Conservation (phyloP, 2,888 invertebrate species). For the Drosophila sordidapex region DNA sequence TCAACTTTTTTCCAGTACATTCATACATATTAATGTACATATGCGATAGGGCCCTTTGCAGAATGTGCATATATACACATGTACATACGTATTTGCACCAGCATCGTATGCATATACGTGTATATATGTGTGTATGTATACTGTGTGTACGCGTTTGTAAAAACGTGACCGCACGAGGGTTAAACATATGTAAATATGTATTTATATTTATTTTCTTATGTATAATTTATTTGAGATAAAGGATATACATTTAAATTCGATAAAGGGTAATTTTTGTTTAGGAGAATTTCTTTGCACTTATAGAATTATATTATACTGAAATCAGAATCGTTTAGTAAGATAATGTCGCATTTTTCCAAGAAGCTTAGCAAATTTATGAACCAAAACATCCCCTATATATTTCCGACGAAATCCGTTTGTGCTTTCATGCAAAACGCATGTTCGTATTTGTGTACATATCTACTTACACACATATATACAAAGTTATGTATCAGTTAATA, state of each 20-base stretch:
- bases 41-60: constrained; percentile 5
- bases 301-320: background rate
- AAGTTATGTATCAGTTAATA: background rate
- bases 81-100: constrained; percentile 4
- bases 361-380: background rate
- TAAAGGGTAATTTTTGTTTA: background rate
- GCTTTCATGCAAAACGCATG: background rate
- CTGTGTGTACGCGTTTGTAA: constrained; percentile 16
- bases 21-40: constrained; percentile 14
- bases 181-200: constrained; percentile 22
- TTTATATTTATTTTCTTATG: background rate
- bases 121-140: constrained; percentile 10
- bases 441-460: constrained; percentile 2
- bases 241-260: background rate
- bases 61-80: constrained; percentile 19
- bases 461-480: background rate
- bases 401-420: background rate
- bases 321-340: background rate
- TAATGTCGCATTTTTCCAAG: background rate
- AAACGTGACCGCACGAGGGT: constrained; percentile 19
- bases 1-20: constrained; percentile 41
- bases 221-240: background rate
- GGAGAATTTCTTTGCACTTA: background rate
- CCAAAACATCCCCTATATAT: background rate
- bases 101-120: background rate